Percentiles rank a stretch among this genome's conserved stretches.
phyloP scores from a whole-genome alignment of 2,113 vertebrate genomes.

The Pimephales promelas region DNA sequence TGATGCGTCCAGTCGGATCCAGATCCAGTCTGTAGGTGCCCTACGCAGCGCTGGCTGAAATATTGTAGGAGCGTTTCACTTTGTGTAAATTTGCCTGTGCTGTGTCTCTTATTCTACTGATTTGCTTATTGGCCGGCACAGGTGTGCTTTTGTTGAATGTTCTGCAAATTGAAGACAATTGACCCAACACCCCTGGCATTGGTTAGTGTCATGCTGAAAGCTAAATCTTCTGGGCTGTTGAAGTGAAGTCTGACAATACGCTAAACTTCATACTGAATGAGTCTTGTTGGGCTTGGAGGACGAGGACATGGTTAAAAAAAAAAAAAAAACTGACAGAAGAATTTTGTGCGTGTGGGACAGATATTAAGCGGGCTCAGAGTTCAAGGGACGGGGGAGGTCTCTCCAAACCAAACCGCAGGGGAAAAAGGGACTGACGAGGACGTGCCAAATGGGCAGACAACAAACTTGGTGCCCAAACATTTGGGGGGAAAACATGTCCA shows the following conservation, averaged over 20 bases:
- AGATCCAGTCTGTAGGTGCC: background rate
- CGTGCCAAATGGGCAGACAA: background rate
- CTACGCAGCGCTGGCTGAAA: background rate
- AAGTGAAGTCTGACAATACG: background rate
- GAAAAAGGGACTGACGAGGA: background rate
- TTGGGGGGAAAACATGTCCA: background rate
- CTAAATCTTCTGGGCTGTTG: background rate
- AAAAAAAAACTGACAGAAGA: background rate
- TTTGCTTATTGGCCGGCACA: constrained; percentile 38
- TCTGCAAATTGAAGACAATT: constrained; percentile 8
- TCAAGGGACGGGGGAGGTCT: constrained; percentile 12
- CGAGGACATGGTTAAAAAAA: background rate
- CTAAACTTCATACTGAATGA: background rate
- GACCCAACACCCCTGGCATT: background rate
- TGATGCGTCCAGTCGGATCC: background rate
- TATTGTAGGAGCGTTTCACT: background rate
- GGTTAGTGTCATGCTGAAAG: constrained; percentile 25
- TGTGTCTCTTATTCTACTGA: constrained; percentile 13
- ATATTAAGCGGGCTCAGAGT: background rate
- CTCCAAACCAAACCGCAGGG: background rate
- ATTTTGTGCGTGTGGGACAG: constrained; percentile 15
- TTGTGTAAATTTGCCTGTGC: constrained; percentile 45
- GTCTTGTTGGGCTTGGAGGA: background rate
- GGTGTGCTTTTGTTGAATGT: constrained; percentile 39
- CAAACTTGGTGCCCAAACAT: background rate